Percentiles rank a stretch among this genome's conserved stretches.
Evolutionary conservation across 2,888 invertebrate species (phyloP).

Genomic region (Zele albiditarsus): DNA sequence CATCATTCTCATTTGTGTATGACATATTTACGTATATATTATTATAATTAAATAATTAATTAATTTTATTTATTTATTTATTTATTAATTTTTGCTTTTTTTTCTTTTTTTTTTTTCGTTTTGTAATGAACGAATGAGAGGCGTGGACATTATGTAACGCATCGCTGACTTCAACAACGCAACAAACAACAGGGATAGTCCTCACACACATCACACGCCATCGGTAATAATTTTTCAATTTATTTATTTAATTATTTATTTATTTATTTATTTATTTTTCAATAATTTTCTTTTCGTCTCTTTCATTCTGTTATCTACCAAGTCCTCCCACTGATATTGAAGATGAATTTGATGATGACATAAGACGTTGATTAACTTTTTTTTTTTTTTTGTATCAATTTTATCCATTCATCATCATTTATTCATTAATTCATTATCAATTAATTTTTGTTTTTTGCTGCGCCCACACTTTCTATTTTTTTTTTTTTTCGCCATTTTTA

Average conservation of each 20-base stretch:
- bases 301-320: not conserved
- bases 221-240: not conserved
- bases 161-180: conserved; percentile 18
- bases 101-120: conserved; percentile 11
- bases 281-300: not conserved
- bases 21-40: not conserved
- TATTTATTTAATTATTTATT: conserved; percentile 3
- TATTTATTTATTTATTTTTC: not conserved
- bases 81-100: not conserved
- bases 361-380: not conserved
- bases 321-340: not conserved
- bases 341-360: not conserved
- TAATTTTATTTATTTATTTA: conserved; percentile 8
- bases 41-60: conserved; percentile 7
- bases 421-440: not conserved
- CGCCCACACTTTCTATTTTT: not conserved
- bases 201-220: conserved; percentile 6
- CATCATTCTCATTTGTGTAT: conserved; percentile 20
- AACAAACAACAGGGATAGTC: conserved; percentile 26
- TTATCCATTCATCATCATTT: not conserved
- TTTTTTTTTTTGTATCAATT: not conserved
- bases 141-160: conserved; percentile 8
- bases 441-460: conserved; percentile 1
- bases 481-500: conserved; percentile 14
- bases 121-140: conserved; percentile 23